Percentiles rank a stretch among this genome's conserved stretches.
Evolutionary conservation across 2,797 vertebrate species (phyloP).

Genomic region (Aphelocoma californica): DNA sequence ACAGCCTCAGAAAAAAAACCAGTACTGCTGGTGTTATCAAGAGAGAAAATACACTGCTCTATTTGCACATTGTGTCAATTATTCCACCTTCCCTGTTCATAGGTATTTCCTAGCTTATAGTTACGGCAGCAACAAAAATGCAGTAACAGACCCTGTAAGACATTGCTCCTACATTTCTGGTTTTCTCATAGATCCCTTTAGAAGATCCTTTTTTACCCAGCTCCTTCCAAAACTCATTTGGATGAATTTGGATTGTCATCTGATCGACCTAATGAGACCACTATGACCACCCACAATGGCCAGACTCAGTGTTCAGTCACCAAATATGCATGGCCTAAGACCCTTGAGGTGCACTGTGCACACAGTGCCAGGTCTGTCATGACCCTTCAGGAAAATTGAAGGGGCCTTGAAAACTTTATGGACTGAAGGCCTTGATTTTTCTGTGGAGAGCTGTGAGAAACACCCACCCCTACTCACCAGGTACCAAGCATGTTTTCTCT

Average conservation of each 20-base stretch:
- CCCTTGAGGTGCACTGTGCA: not conserved
- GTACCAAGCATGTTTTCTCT: not conserved
- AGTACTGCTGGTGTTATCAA: not conserved
- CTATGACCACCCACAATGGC: not conserved
- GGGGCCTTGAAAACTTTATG: not conserved
- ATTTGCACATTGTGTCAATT: not conserved
- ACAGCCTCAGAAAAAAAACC: not conserved
- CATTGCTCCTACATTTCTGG: not conserved
- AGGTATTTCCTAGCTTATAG: not conserved
- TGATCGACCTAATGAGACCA: not conserved
- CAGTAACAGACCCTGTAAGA: not conserved
- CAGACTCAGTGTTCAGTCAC: not conserved
- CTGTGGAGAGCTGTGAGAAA: not conserved
- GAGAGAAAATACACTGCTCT: not conserved
- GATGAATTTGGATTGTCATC: not conserved
- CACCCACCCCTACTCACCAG: not conserved
- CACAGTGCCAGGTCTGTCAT: fast-evolving
- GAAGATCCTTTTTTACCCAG: not conserved
- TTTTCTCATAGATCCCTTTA: not conserved
- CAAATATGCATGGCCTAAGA: fast-evolving
- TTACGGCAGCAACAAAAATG: not conserved
- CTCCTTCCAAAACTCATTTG: not conserved
- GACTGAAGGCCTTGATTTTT: not conserved
- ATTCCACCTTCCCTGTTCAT: not conserved
- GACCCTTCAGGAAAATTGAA: not conserved